Evolutionary conservation across 2,888 invertebrate species (phyloP).

Genomic region (Branchipolynoe longqiensis): DNA sequence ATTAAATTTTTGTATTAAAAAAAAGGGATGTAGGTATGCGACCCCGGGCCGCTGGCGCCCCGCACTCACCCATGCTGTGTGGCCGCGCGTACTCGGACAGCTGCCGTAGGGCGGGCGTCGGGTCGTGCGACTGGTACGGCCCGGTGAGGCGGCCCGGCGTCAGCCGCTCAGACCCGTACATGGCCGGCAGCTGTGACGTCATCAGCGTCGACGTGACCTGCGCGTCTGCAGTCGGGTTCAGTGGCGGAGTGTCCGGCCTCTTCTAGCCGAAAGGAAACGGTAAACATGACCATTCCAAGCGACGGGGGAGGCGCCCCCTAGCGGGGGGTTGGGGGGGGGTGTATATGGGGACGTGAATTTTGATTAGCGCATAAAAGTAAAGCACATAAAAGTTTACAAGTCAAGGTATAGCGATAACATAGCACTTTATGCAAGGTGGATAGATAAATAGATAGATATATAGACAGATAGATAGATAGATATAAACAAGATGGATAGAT

Average conservation of each 20-base stretch:
- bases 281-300: background rate
- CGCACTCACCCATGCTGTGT: slow-evolving; percentile 62
- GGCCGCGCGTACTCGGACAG: slow-evolving; percentile 85
- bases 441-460: no score
- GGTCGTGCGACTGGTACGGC: slow-evolving; percentile 62
- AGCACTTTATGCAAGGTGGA: no score
- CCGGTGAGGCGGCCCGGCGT: slow-evolving; percentile 54
- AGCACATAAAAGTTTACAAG: no score
- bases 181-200: slow-evolving; percentile 54
- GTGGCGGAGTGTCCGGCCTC: slow-evolving; percentile 64
- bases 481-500: no score
- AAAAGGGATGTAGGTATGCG: no score
- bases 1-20: background rate
- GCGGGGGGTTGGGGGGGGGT: no score
- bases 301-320: no score
- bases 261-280: slow-evolving; percentile 63
- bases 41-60: no score
- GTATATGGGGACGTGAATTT: no score
- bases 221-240: slow-evolving; percentile 68
- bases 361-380: no score
- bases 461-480: no score
- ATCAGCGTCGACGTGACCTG: slow-evolving; percentile 69
- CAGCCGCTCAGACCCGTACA: slow-evolving; percentile 21
- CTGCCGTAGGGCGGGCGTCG: slow-evolving; percentile 94
- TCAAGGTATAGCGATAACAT: no score